Percentiles rank a stretch among this genome's conserved stretches.
Conservation (phyloP, 2,113 vertebrate genomes). For the Physeter macrocephalus region DNA sequence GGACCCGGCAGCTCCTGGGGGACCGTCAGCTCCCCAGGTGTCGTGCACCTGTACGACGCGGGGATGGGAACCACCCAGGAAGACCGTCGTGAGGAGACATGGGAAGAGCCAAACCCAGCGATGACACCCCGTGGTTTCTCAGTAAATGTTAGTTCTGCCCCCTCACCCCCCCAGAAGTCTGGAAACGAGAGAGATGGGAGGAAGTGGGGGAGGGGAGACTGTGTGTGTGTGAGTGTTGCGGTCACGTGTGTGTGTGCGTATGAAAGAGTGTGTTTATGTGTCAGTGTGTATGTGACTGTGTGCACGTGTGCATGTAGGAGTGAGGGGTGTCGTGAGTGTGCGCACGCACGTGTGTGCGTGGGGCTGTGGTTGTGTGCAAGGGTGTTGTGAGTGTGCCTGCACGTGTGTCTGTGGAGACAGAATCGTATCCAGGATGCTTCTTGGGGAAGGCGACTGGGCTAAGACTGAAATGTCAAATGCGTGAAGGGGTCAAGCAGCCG, state of each 20-base stretch:
- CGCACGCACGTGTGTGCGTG: accelerated
- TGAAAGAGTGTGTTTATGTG: background rate
- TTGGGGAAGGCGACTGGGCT: background rate
- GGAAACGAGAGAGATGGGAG: background rate
- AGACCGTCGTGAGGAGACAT: accelerated
- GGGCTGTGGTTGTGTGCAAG: background rate
- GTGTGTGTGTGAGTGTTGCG: background rate
- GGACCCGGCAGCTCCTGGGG: background rate
- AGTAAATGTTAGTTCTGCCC: background rate
- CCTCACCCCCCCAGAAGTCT: background rate
- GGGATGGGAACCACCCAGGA: accelerated
- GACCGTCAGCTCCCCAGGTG: background rate
- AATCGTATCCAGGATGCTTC: background rate
- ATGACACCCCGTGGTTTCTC: background rate
- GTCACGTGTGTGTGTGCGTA: too few species aligned
- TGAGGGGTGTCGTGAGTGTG: background rate
- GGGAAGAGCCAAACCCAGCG: background rate
- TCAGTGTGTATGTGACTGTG: background rate
- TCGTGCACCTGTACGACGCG: background rate
- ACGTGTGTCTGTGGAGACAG: background rate
- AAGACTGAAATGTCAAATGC: background rate
- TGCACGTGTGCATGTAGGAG: accelerated
- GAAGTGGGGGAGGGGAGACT: too few species aligned
- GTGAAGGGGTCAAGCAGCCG: background rate
- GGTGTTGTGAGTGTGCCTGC: accelerated